Conservation (phyloP, 2,888 invertebrate genomes). For the Orthosia cruda region DNA sequence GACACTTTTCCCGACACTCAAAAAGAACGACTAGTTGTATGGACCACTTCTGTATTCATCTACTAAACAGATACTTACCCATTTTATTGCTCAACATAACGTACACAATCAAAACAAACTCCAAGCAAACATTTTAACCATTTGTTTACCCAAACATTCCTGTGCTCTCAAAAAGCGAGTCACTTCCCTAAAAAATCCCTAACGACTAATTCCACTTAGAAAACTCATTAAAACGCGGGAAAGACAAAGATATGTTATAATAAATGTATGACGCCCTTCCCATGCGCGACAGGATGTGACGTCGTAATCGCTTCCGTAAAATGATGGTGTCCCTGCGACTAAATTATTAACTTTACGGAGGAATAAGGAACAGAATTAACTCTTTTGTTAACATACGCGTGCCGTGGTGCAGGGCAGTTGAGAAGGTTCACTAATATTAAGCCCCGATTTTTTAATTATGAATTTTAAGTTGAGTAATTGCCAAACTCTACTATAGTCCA, state of each 20-base stretch:
- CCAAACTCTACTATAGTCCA: too few species aligned
- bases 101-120: background rate
- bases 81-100: background rate
- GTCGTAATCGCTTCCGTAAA: slow-evolving; percentile 67
- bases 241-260: slow-evolving; percentile 63
- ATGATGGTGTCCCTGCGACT: slow-evolving; percentile 69
- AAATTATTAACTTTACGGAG: slow-evolving; percentile 67
- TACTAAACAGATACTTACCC: too few species aligned
- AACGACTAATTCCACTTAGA: slow-evolving; percentile 55
- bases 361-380: slow-evolving; percentile 75
- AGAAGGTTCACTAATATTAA: slow-evolving; percentile 23
- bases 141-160: slow-evolving; percentile 34
- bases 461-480: too few species aligned
- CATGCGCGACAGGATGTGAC: slow-evolving; percentile 49
- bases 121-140: slow-evolving; percentile 2
- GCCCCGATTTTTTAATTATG: too few species aligned
- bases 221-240: slow-evolving; percentile 55
- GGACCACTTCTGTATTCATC: background rate
- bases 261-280: slow-evolving; percentile 63
- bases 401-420: background rate
- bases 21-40: too few species aligned
- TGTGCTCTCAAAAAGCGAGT: background rate
- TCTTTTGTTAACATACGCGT: slow-evolving; percentile 74
- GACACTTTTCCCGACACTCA: background rate
- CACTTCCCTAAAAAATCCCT: slow-evolving; percentile 5